Evolutionary conservation across 2,888 invertebrate species (phyloP), one percentile per base, ranked within the genome.

Genomic region (Dicyrtomina minuta): DNA sequence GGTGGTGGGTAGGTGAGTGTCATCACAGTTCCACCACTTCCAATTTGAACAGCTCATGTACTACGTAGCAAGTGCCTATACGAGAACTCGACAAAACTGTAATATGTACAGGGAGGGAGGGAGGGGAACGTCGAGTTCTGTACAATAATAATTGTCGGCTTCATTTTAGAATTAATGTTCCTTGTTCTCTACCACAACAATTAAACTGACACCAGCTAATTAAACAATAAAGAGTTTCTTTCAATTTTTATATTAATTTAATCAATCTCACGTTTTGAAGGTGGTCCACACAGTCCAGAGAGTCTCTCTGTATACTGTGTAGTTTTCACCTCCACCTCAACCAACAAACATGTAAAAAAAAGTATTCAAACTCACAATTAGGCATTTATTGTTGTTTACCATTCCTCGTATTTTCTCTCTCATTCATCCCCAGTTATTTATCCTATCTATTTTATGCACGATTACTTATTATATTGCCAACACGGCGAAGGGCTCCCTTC

Each of bases 151-250:
- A 33, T 56, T 66, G 56, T 66, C 66, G 66, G 66, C 66, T 58
- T 56, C 24, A 66, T 46, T 66, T 43, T 53, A 20, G 22, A 53
- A 55, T 39, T 39, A 53, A 27, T 39, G 20, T 27, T 33, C 13
- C 39, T 27, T 20, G 33, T 26, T 58, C 33, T 60, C 20, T 24
- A 60, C 41, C 20, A 43, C 20, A 41, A 53, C 51, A 68, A 68
- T 68, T 61, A 68, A 61, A 61, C 53, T 68, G 68, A 68, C 68
- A 61, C 53, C 55, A 60, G n/a, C 60, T 68, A 68, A 68, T 68
- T 68, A 68, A 68, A 62, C 51, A 68, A 61, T 61, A 41, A 68
- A 49, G 55, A 61, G 55, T 61, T 68, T 67, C 41, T 61, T 66
- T 55, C 56, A 44, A 41, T 44, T 66, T 44, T 49, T 53, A 15